Base-by-base conservation (phyloP, 2,888 invertebrate genomes). In the Ischnura elegans region DNA sequence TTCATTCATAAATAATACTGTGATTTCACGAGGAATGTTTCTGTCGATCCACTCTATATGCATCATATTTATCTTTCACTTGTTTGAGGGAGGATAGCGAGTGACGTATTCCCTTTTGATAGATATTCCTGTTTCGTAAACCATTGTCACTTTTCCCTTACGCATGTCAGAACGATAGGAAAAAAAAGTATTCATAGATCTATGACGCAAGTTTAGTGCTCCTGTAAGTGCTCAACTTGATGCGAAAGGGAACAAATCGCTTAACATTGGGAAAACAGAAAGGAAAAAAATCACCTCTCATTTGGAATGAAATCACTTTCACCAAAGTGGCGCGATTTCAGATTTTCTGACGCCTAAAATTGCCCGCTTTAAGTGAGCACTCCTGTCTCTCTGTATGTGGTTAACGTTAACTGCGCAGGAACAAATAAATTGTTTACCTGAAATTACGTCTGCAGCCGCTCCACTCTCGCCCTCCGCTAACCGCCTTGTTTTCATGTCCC, bases 401-500 rank as follows among this genome's bases (percentile, higher is more conserved):
- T 36, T 76, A 76, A 36, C 76, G 6, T n/a, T 76, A 76, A 76
- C 76, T 76, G 76, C 76, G 36, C 76, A 76, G 36, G 76, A 76
- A 76, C 36, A 36, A 76, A 76, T 16, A 36, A 76, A 76, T 76
- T 76, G 76, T 76, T 76, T 76, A 76, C 76, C n/a, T 76, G 36
- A 76, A 76, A 76, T 76, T 76, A 76, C 36, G 25, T 16, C 25
- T 8, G 25, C 55, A 42, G 19, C 42, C 90, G 43, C 61, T 43
- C 25, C 5, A 55, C 87, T 87, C 51, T n/a, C 36, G 51, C 42
- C 42, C 51, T 43, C 61, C 43, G 90, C 61, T 66, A 43, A 66
- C 76, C 90, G 43, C 42, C 42, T 29, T 90, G 90, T 90, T 90
- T 90, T 90, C 90, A 90, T 66, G 55, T 61, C 43, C 43, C 43